Base-by-base conservation (phyloP, 2,797 vertebrate species). In the Cuculus canorus region DNA sequence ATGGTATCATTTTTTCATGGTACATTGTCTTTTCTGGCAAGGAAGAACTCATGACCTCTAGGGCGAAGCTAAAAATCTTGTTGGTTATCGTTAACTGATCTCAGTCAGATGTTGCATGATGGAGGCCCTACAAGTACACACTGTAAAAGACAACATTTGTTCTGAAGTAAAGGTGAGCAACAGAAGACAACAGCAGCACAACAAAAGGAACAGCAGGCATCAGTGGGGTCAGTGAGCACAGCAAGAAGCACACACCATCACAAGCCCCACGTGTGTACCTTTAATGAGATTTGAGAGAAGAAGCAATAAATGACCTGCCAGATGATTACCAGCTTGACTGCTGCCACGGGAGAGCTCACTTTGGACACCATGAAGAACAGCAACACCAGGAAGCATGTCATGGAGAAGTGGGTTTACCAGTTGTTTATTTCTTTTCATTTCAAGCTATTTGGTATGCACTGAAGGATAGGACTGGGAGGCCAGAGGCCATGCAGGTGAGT, bases 1-100 rank as follows among this genome's bases (percentile, higher is more conserved):
- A 84, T 8, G 0, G 30, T 27, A 45, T 65, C 8, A 69, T 90
- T 88, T 93, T 91, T 81, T 92, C 63, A 76, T 33, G 57, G 43
- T 72, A 64, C 39, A 9, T 87, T 91, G 61, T 69, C 39, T 32
- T 81, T 91, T 88, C 82, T 83, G 57, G 56, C n/a, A 66, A 69
- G 80, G 39, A 54, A 79, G 43, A 83, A 86, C 53, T 87, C 25
- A 7, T 21, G 17, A 82, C 52, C 47, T 79, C 59, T 63, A 61
- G n/a, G 78, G 33, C 17, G 37, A 95, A 83, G 76, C 57, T 69
- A 72, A 93, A 89, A 91, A 69, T 78, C 22, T 43, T 57, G 30
- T 48, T 57, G 3, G 32, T 86, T 57, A 57, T 39, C 48, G 56
- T 48, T 57, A 69, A 47, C 65, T 52, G 84, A 75, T 57, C 35